These are phyloP conservation scores for Chrysocyon brachyurus DNA, from an alignment of 2,797 vertebrate species.

Conservation along the genomic window DNA sequence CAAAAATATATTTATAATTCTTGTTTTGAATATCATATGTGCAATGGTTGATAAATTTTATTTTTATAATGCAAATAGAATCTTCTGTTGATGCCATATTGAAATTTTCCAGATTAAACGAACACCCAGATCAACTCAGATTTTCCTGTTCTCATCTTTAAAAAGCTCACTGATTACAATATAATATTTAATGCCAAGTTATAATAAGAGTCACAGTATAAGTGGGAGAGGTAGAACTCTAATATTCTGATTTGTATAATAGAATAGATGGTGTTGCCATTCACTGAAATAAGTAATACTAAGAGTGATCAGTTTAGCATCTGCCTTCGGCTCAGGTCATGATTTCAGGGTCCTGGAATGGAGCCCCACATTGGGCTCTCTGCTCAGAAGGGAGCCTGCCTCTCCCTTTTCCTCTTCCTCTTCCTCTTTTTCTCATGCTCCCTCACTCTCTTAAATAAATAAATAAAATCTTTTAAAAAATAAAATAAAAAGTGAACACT, in stretches of 20 bases:
- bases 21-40: not conserved
- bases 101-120: conserved; percentile 18
- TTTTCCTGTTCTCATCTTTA: not conserved
- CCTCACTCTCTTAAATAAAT: not conserved
- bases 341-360: no score
- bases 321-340: no score
- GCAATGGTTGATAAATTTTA: not conserved
- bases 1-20: not conserved
- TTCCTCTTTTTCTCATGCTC: no score
- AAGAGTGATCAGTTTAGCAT: not conserved
- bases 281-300: conserved; percentile 40
- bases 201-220: not conserved
- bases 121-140: not conserved
- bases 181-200: not conserved
- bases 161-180: not conserved
- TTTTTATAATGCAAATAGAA: conserved; percentile 38
- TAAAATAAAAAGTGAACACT: not conserved
- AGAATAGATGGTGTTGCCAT: not conserved
- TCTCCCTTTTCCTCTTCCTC: not conserved
- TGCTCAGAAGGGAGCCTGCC: not conserved
- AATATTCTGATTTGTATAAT: not conserved
- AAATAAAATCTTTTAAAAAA: not conserved
- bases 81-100: not conserved
- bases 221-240: not conserved
- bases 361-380: no score